These are phyloP conservation scores for Pseudocheirus occidentalis DNA, from an alignment of 2,797 vertebrate species.

Conservation along the genomic window DNA sequence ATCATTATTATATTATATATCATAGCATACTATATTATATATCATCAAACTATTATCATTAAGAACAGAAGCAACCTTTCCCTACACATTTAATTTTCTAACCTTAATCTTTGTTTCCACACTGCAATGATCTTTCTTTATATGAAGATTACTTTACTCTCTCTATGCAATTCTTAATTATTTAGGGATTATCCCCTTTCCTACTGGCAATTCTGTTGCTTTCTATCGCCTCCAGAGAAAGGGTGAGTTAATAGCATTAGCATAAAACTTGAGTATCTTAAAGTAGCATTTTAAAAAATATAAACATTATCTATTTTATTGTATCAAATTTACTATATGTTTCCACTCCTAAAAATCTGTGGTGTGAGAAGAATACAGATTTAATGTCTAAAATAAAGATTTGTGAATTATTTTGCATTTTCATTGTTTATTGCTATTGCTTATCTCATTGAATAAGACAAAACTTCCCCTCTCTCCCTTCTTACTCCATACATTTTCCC, in stretches of 20 bases:
- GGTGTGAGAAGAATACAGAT: neutral
- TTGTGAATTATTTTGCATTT: neutral
- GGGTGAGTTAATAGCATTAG: neutral
- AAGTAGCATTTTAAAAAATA: neutral
- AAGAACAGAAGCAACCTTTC: neutral
- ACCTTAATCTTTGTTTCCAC: neutral
- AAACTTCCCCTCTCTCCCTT: neutral
- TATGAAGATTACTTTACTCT: neutral
- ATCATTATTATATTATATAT: too few species aligned
- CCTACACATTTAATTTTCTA: neutral
- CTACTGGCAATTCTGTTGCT: neutral
- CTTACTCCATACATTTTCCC: neutral
- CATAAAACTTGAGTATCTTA: neutral
- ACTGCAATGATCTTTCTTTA: neutral
- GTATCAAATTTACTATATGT: neutral
- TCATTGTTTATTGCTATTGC: neutral
- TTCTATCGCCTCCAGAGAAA: neutral
- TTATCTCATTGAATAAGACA: neutral
- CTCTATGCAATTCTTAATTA: neutral
- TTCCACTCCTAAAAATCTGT: neutral
- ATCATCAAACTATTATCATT: neutral
- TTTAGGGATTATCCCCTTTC: neutral
- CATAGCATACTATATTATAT: too few species aligned
- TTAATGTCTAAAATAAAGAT: neutral
- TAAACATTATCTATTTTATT: neutral